phyloP scores from a whole-genome alignment of 2,888 invertebrate genomes.

The Archips crataeganus region DNA sequence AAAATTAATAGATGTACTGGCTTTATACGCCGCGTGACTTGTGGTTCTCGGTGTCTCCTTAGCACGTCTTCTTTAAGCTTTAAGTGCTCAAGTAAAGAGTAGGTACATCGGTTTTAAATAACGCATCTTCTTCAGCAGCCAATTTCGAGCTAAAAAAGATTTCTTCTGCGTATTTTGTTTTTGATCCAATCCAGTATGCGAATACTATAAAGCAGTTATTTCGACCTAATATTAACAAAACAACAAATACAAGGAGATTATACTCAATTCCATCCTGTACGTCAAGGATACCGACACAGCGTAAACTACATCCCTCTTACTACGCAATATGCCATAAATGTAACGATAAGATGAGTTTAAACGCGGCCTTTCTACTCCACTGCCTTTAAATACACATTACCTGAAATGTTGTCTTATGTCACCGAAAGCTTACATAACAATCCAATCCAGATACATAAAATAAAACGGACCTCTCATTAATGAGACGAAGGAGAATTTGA shows the following conservation, averaged over 20 bases:
- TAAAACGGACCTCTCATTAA: not conserved
- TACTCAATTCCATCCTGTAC: not conserved
- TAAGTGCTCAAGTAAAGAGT: not conserved
- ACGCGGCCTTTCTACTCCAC: not conserved
- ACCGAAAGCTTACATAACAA: conserved; percentile 3
- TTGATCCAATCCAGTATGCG: no score
- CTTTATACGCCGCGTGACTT: conserved; percentile 22
- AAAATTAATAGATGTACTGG: conserved; percentile 24
- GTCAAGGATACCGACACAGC: not conserved
- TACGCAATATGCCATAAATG: not conserved
- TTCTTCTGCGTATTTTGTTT: no score
- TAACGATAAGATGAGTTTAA: conserved; percentile 1
- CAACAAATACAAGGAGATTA: no score
- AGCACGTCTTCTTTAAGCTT: not conserved
- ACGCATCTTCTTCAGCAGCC: not conserved
- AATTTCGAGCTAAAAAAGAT: not conserved
- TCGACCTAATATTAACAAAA: no score
- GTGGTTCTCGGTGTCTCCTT: conserved; percentile 21
- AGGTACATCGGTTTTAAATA: not conserved
- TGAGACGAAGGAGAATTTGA: not conserved
- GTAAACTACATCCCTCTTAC: not conserved
- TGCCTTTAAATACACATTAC: not conserved
- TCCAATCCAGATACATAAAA: not conserved
- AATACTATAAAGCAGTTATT: no score
- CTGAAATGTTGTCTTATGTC: not conserved